phyloP scores from a whole-genome alignment of 2,888 invertebrate genomes.

The Sminthurides aquaticus region DNA sequence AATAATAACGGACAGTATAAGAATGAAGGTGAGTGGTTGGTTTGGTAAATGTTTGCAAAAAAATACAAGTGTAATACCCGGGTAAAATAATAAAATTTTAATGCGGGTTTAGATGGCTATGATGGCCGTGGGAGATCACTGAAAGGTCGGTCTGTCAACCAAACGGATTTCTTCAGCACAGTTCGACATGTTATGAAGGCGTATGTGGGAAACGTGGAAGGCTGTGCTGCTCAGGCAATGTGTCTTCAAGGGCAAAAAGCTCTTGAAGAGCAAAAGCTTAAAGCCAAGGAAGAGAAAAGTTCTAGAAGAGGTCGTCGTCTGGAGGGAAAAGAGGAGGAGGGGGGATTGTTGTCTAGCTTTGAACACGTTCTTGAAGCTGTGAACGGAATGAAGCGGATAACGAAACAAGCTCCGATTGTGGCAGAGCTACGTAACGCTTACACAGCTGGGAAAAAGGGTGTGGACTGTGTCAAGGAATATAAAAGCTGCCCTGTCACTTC shows the following conservation, averaged over 20 bases:
- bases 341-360: slow-evolving; percentile 10
- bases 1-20: neutral
- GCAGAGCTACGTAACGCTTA: slow-evolving; percentile 18
- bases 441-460: slow-evolving; percentile 20
- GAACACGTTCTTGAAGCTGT: slow-evolving; percentile 21
- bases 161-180: neutral
- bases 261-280: slow-evolving; percentile 7
- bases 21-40: neutral
- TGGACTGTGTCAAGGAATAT: slow-evolving; percentile 13
- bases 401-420: slow-evolving; percentile 12
- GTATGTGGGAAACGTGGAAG: slow-evolving; percentile 17
- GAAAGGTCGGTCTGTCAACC: slow-evolving; percentile 4
- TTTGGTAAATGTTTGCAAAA: too few species aligned
- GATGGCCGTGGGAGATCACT: slow-evolving; percentile 9
- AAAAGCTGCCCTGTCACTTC: slow-evolving; percentile 18
- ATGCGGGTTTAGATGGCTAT: neutral
- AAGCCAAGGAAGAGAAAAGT: neutral
- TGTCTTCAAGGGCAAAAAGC: slow-evolving; percentile 18
- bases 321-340: slow-evolving; percentile 4
- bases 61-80: too few species aligned
- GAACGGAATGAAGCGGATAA: slow-evolving; percentile 18
- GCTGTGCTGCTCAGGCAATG: slow-evolving; percentile 19
- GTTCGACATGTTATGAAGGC: slow-evolving; percentile 9
- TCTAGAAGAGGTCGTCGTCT: slow-evolving; percentile 2
- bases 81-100: neutral